phyloP scores from a whole-genome alignment of 2,113 vertebrate species.

The Cheilinus undulatus region DNA sequence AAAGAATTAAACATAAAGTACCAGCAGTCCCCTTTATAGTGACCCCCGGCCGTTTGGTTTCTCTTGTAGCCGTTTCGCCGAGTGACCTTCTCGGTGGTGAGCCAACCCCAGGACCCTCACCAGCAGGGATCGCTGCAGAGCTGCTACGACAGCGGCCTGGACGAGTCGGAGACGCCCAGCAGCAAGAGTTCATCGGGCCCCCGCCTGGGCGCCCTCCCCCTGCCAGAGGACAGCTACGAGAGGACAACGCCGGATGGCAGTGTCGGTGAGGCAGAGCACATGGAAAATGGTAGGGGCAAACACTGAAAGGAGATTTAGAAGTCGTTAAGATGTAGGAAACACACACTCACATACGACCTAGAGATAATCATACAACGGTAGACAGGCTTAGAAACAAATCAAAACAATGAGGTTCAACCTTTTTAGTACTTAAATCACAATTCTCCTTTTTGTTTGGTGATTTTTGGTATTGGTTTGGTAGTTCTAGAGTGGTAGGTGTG shows the following conservation, averaged over 20 bases:
- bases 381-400: constrained; percentile 51
- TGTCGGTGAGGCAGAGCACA: constrained; percentile 99
- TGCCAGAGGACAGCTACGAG: constrained; percentile 99
- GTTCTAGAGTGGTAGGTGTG: constrained; percentile 10
- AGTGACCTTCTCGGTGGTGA: constrained; percentile 99
- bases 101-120: constrained; percentile 99
- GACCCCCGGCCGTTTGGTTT: constrained; percentile 96
- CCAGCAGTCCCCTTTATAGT: constrained; percentile 85
- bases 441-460: background rate
- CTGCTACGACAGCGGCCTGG: constrained; percentile 99
- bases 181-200: constrained; percentile 99
- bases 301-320: constrained; percentile 82
- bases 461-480: background rate
- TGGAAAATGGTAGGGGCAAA: constrained; percentile 99
- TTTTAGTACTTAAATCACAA: background rate
- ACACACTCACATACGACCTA: constrained; percentile 64
- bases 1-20: constrained; percentile 23
- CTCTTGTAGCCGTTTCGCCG: constrained; percentile 99
- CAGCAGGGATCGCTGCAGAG: constrained; percentile 99
- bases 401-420: constrained; percentile 15
- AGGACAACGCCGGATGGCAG: constrained; percentile 99
- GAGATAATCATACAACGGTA: constrained; percentile 25
- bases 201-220: constrained; percentile 98
- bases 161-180: constrained; percentile 99
- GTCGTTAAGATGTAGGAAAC: constrained; percentile 60